These are phyloP conservation scores for Cosmorhoe ocellata DNA, from an alignment of 2,888 invertebrate genomes.

Conservation along the genomic window DNA sequence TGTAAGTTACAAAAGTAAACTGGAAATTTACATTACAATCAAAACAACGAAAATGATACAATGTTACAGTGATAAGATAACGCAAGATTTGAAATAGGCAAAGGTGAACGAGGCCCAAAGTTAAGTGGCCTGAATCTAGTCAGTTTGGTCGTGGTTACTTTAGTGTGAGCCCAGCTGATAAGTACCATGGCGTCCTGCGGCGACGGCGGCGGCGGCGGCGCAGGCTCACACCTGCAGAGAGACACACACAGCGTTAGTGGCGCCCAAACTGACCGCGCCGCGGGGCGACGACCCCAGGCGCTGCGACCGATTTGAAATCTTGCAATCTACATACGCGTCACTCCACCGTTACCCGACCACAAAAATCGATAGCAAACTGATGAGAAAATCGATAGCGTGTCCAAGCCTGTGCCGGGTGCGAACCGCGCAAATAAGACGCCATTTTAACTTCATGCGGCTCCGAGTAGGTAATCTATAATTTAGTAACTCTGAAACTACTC, in stretches of 20 bases:
- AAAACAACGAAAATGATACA: slow-evolving; percentile 63
- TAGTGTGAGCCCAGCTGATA: slow-evolving; percentile 81
- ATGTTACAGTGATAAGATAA: slow-evolving; percentile 73
- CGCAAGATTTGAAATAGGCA: slow-evolving; percentile 82
- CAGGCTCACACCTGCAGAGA: slow-evolving; percentile 83
- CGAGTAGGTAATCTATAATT: slow-evolving; percentile 58
- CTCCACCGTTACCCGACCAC: slow-evolving; percentile 46
- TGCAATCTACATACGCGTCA: slow-evolving; percentile 61
- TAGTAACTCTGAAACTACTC: slow-evolving; percentile 62
- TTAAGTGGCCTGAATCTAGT: slow-evolving; percentile 81
- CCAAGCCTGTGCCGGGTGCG: slow-evolving; percentile 70
- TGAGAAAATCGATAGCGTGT: slow-evolving; percentile 51
- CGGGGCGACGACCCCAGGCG: slow-evolving; percentile 50
- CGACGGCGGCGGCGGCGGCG: slow-evolving; percentile 78
- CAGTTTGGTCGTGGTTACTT: slow-evolving; percentile 80
- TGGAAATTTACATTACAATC: slow-evolving; percentile 73
- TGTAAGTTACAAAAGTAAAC: slow-evolving; percentile 80
- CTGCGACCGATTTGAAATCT: slow-evolving; percentile 78
- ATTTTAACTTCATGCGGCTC: slow-evolving; percentile 79
- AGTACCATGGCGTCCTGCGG: slow-evolving; percentile 79
- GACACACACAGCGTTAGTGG: slow-evolving; percentile 82
- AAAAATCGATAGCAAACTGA: slow-evolving; percentile 43
- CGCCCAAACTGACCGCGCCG: slow-evolving; percentile 72
- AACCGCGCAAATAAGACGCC: slow-evolving; percentile 77
- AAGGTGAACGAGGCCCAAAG: slow-evolving; percentile 79